phyloP scores from a whole-genome alignment of 1,140 invertebrate species.

The Heliconius hermathena region DNA sequence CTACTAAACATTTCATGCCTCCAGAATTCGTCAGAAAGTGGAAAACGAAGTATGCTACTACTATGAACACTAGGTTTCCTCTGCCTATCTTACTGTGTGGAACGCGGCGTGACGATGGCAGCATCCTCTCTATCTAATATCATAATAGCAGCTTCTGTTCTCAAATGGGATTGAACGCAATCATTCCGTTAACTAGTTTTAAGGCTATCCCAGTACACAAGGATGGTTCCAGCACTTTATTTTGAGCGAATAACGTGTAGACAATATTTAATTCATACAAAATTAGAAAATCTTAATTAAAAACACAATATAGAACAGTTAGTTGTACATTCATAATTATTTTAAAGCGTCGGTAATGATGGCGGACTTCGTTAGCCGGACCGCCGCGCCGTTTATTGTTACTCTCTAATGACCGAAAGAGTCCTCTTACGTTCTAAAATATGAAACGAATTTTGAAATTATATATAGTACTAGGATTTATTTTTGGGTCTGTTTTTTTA shows the following conservation, averaged over 20 bases:
- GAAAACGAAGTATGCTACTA: too few species aligned
- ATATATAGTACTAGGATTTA: neutral
- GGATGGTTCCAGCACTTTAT: too few species aligned
- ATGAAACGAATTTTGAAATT: neutral
- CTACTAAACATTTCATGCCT: too few species aligned
- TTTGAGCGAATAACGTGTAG: neutral
- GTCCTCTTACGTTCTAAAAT: neutral
- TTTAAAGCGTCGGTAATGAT: neutral
- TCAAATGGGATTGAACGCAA: too few species aligned
- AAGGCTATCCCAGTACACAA: too few species aligned
- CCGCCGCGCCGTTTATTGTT: neutral
- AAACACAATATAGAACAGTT: neutral
- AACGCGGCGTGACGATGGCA: too few species aligned
- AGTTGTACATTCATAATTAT: neutral
- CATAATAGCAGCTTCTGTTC: too few species aligned
- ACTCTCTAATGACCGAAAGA: neutral
- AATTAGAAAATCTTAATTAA: neutral
- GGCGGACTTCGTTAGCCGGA: constrained; percentile 8
- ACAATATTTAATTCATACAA: neutral
- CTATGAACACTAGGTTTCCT: too few species aligned
- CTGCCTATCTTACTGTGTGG: too few species aligned
- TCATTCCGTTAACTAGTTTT: too few species aligned
- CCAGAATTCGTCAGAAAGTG: too few species aligned
- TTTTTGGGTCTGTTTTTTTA: neutral
- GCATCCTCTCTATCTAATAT: too few species aligned